Conservation (phyloP, 2,797 vertebrate genomes). For the Buphagus erythrorhynchus region DNA sequence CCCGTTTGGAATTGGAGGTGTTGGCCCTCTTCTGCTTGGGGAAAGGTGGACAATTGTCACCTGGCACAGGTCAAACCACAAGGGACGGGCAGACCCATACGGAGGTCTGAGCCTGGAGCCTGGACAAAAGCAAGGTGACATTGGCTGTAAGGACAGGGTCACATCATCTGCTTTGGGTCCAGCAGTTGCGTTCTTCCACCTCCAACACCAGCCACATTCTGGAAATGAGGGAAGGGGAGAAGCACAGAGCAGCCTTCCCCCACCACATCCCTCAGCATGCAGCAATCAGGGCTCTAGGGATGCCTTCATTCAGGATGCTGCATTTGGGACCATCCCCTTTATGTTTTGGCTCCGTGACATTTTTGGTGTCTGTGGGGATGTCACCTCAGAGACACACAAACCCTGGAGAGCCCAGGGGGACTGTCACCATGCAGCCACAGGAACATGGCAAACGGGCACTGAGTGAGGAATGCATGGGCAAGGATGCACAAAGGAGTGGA, state of each 20-base stretch:
- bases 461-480: rapidly evolving
- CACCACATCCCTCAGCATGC: neutral
- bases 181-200: neutral
- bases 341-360: rapidly evolving
- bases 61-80: neutral
- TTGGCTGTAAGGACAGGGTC: rapidly evolving
- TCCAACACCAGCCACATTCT: neutral
- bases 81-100: rapidly evolving
- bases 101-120: neutral
- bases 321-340: neutral
- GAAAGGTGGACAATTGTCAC: neutral
- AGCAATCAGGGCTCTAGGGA: neutral
- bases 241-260: neutral
- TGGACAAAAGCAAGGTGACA: neutral
- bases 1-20: rapidly evolving
- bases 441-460: rapidly evolving
- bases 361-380: neutral
- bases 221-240: neutral
- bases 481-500: neutral
- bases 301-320: neutral
- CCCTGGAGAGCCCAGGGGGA: neutral
- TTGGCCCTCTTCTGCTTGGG: rapidly evolving
- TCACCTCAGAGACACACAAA: neutral
- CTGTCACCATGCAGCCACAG: neutral
- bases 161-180: neutral